phyloP scores from a whole-genome alignment of 2,113 vertebrate species.

The Tapirus terrestris region DNA sequence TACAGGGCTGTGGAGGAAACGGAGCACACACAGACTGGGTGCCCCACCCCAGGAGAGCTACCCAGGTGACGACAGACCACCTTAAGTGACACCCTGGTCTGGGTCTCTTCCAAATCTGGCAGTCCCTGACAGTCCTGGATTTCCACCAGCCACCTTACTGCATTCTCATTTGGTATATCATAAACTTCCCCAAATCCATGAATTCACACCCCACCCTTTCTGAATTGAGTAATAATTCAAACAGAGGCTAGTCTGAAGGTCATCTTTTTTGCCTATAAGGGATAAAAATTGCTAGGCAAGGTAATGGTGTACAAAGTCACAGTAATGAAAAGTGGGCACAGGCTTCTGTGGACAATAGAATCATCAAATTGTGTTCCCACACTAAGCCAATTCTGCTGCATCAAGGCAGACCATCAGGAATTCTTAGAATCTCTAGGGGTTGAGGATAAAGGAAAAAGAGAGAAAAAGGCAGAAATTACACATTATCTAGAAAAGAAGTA shows the following conservation, averaged over 20 bases:
- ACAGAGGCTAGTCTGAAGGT: neutral
- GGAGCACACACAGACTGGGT: neutral
- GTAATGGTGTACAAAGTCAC: neutral
- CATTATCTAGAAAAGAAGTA: neutral
- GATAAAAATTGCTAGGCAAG: neutral
- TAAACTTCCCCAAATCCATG: neutral
- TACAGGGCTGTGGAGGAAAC: neutral
- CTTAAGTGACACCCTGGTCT: neutral
- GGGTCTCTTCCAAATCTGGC: neutral
- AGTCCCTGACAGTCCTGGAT: neutral
- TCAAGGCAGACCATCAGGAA: neutral
- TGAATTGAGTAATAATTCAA: neutral
- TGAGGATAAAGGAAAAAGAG: neutral
- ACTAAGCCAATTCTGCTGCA: neutral
- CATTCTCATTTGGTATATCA: neutral
- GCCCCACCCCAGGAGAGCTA: neutral
- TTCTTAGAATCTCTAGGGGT: neutral
- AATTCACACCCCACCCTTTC: neutral
- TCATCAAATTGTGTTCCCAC: neutral
- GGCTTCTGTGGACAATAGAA: neutral
- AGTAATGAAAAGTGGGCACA: neutral
- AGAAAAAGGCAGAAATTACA: neutral
- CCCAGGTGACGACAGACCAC: neutral
- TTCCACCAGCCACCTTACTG: neutral
- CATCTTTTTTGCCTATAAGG: neutral